Conservation (phyloP, 2,797 vertebrate species). For the Chaenodraco wilsoni region DNA sequence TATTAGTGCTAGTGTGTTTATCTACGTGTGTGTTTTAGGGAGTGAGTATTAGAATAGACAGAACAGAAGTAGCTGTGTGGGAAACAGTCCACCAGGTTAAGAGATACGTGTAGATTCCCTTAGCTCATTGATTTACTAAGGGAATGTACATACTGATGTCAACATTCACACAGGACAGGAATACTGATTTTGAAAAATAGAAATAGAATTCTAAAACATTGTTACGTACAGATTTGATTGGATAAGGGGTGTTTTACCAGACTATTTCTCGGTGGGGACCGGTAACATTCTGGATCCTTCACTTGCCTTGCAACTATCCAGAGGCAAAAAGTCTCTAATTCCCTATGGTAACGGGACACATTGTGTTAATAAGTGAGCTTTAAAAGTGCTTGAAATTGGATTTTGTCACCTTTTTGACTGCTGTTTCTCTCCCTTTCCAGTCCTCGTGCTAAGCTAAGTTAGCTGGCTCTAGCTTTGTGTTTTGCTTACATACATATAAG, state of each 20-base stretch:
- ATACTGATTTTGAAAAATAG: neutral
- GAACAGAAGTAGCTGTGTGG: neutral
- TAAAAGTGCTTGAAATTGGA: neutral
- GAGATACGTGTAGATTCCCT: slow-evolving; percentile 3
- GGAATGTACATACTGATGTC: slow-evolving; percentile 13
- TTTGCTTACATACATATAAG: neutral
- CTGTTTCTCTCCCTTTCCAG: neutral
- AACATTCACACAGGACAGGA: neutral
- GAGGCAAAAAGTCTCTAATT: neutral
- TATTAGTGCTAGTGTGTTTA: slow-evolving; percentile 25
- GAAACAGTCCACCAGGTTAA: slow-evolving; percentile 11
- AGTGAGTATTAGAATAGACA: slow-evolving; percentile 31
- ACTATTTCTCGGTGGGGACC: neutral
- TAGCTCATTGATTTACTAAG: slow-evolving; percentile 10
- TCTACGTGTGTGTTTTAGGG: neutral
- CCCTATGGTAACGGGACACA: neutral
- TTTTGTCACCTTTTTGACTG: neutral
- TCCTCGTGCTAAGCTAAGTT: neutral
- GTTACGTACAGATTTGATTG: neutral
- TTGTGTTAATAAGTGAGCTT: neutral
- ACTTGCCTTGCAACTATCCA: neutral
- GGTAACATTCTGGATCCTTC: neutral
- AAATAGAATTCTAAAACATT: neutral
- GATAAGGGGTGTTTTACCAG: neutral
- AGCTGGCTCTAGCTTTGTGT: neutral